phyloP scores from a whole-genome alignment of 2,113 vertebrate species.

The Turdus rufiventris region DNA sequence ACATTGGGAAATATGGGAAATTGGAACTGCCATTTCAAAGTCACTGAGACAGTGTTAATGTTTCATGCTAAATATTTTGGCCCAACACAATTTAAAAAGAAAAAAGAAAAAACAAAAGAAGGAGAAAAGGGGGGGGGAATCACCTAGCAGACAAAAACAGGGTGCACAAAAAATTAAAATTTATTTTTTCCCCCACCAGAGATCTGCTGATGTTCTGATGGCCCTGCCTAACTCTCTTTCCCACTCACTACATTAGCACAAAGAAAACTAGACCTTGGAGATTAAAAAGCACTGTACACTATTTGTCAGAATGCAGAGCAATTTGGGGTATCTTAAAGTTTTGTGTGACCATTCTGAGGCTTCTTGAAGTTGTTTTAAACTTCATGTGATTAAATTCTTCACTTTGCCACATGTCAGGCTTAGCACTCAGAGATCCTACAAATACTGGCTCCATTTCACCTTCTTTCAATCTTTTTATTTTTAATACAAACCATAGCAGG shows the following conservation, averaged over 20 bases:
- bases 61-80: not conserved
- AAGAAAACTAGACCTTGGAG: not conserved
- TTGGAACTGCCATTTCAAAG: not conserved
- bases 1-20: not conserved
- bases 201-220: not conserved
- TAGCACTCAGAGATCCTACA: not conserved
- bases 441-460: not conserved
- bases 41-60: not conserved
- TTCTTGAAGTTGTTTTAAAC: not conserved
- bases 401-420: not conserved
- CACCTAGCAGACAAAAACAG: not conserved
- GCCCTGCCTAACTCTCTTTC: not conserved
- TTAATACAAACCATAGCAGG: not conserved
- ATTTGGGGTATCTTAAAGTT: not conserved
- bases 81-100: not conserved
- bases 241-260: not conserved
- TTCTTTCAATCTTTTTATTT: not conserved
- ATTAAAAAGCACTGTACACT: not conserved
- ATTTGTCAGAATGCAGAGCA: not conserved
- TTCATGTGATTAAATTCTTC: not conserved
- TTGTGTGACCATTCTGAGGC: not conserved
- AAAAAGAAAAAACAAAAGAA: too few species aligned
- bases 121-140: rapidly evolving
- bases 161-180: not conserved
- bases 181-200: not conserved